phyloP scores from a whole-genome alignment of 2,888 invertebrate genomes.

The Chrysolina haemoptera region DNA sequence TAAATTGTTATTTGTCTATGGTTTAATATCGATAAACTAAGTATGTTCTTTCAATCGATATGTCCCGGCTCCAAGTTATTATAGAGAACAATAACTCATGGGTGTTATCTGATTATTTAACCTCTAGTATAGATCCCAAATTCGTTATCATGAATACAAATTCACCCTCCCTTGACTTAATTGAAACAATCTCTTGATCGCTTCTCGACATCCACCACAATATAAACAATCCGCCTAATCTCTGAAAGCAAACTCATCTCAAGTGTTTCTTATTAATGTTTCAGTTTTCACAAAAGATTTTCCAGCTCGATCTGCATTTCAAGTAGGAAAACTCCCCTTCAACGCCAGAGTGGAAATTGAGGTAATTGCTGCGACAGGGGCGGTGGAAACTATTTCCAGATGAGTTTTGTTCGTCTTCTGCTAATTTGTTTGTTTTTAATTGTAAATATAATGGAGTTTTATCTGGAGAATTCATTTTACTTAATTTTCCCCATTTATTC shows the following conservation, averaged over 20 bases:
- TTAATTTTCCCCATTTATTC: too few relatives aligned
- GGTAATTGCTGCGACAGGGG: constrained; percentile 85
- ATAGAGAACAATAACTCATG: too few relatives aligned
- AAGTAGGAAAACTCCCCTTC: constrained; percentile 85
- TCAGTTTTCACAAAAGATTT: constrained; percentile 83
- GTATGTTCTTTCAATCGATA: too few relatives aligned
- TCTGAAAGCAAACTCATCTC: neutral
- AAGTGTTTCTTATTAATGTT: constrained; percentile 63
- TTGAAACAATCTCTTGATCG: neutral
- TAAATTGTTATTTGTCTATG: too few relatives aligned
- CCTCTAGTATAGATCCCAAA: too few relatives aligned
- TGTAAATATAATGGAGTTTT: neutral
- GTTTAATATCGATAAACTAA: too few relatives aligned
- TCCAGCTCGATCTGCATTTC: constrained; percentile 89
- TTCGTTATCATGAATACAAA: neutral
- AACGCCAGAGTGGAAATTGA: constrained; percentile 89
- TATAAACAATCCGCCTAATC: constrained; percentile 5
- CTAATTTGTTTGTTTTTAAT: neutral
- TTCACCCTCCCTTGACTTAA: neutral
- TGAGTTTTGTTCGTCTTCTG: neutral
- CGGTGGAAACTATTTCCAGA: constrained; percentile 69
- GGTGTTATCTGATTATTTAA: too few relatives aligned
- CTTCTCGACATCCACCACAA: neutral
- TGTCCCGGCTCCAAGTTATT: too few relatives aligned
- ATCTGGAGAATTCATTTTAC: too few relatives aligned